These are phyloP conservation scores for Sterrhoptilus dennistouni DNA, from an alignment of 2,113 vertebrate species.

Conservation along the genomic window DNA sequence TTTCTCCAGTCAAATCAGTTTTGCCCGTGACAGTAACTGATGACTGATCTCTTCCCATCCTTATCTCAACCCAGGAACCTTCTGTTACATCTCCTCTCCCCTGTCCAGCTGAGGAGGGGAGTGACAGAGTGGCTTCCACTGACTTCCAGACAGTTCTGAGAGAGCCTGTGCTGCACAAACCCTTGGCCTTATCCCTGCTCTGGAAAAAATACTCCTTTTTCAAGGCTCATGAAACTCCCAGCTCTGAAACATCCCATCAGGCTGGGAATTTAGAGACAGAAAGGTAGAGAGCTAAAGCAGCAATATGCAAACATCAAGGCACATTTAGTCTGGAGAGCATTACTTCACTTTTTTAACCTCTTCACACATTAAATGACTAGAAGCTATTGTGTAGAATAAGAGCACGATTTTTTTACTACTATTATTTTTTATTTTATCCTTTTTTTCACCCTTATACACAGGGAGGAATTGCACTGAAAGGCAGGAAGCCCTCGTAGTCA, in stretches of 20 bases:
- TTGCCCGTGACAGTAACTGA: rapidly evolving
- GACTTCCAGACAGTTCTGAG: not conserved
- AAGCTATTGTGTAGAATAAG: not conserved
- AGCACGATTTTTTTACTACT: not conserved
- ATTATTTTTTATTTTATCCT: not conserved
- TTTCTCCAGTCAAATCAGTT: not conserved
- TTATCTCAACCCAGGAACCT: not conserved
- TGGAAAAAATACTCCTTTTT: not conserved
- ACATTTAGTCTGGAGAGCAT: not conserved
- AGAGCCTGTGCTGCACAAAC: not conserved
- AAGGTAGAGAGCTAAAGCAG: not conserved
- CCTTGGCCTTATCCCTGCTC: not conserved
- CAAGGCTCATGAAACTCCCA: not conserved
- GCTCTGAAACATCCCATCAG: not conserved
- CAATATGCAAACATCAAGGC: not conserved
- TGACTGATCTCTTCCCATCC: not conserved
- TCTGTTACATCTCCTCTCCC: not conserved
- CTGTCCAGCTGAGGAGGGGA: not conserved
- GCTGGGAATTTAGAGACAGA: not conserved
- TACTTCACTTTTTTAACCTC: not conserved
- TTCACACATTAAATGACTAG: not conserved
- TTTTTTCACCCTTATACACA: not conserved
- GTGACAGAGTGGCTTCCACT: not conserved
- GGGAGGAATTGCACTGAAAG: not conserved
- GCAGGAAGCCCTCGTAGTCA: not conserved